Percentiles rank a stretch among this genome's conserved stretches.
Conservation (phyloP, 1,140 invertebrate species). For the Heliconius himera region DNA sequence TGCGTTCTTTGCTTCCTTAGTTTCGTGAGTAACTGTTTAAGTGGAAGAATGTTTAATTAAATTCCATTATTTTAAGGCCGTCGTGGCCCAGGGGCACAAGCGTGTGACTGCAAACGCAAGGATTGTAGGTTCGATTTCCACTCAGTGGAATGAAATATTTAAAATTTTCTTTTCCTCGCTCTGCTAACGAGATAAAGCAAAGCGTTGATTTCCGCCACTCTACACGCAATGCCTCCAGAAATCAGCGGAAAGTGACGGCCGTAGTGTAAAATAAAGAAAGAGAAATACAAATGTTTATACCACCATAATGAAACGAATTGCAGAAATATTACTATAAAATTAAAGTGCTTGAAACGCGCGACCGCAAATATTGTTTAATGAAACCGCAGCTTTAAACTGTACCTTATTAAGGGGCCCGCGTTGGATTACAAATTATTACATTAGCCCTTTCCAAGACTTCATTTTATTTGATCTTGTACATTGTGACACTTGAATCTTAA, state of each 20-base stretch:
- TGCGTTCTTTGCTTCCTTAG: background rate
- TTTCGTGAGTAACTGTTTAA: background rate
- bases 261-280: background rate
- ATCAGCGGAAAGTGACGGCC: no score
- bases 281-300: background rate
- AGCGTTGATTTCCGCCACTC: no score
- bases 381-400: constrained; percentile 51
- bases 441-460: constrained; percentile 37
- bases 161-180: no score
- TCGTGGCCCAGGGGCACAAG: no score
- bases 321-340: constrained; percentile 29
- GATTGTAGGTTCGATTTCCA: no score
- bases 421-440: constrained; percentile 53
- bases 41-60: background rate
- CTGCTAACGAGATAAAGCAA: no score
- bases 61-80: background rate
- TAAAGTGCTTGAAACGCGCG: constrained; percentile 38
- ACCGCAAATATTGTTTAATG: constrained; percentile 48
- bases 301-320: background rate
- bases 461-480: background rate
- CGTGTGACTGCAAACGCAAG: no score
- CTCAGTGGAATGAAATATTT: no score
- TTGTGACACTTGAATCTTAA: background rate
- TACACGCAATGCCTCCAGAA: no score
- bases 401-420: constrained; percentile 45